Evolutionary conservation across 2,888 invertebrate species (phyloP), one percentile per base, ranked within the genome.

Genomic region (Metopia argyrocephala): DNA sequence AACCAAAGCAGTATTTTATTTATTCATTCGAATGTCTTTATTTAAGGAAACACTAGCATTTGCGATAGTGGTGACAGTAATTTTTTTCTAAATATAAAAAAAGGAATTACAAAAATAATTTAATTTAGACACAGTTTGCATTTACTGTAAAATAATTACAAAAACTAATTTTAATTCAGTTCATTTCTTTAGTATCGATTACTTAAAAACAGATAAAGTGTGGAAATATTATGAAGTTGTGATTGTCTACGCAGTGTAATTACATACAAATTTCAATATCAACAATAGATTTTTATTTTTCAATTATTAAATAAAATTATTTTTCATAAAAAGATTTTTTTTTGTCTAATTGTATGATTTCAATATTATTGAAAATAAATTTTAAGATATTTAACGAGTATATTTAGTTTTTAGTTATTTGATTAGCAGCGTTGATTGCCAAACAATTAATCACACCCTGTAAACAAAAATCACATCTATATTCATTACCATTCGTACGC

Each of bases 101-200:
- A 46, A 70, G 61, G 62, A 23, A 73, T 52, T 73, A 78, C 59
- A 38, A 20, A 12, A 6, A 48, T 48, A 48, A 20, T n/a, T 21
- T 18, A 4, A 45, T 52, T 59, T 31, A 69, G 57, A 4, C 78
- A 82, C 84, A 84, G 82, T 83, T 84, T 84, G 83, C 85, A 86
- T 87, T 88, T 88, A 88, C 87, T 87, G 87, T 86, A n/a, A n/a
- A n/a, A n/a, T n/a, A 87, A 87, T 87, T 86, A 84, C 86, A 84
- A 76, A 83, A 84, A 74, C 69, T 74, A 61, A 66, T 79, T 61
- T 46, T 66, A 81, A 68, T 59, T 65, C 54, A 46, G 18, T 68
- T 38, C 38, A 38, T 15, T 7, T 7, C 18, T n/a, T n/a, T n/a
- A n/a, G n/a, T n/a, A n/a, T n/a, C n/a, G n/a, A n/a, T n/a, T n/a